Base-by-base conservation (phyloP, 1,140 invertebrate species). In the Brachionus rubens region DNA sequence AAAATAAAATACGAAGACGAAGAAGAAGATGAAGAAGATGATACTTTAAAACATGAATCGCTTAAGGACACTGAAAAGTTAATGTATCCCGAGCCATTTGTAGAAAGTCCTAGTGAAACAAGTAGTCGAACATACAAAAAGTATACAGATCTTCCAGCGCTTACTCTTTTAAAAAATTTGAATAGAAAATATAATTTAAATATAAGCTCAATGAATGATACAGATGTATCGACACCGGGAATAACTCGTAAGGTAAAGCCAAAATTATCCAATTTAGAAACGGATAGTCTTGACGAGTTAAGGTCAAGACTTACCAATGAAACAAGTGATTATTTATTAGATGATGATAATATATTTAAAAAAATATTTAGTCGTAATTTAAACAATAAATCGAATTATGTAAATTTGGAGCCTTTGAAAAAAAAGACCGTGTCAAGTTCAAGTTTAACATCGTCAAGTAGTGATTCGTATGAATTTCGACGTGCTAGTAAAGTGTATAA, bases 1-100 rank as follows among this genome's bases (percentile, higher is more conserved):
- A 65, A 65, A 46, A 65, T 65, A 65, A 65, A 65, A 24, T 65
- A 65, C 4, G 59, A 65, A 43, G 59, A 65, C 24, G 59, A 65
- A 28, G 59, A 65, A 65, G 59, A 65, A 12, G 33, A 43, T 10
- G 54, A 59, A 33, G 2, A 33, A 9, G 30, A 59, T 6, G 30
- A 16, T 59, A 16, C 10, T 10, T 24, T 24, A 52, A 26, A 21
- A 26, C 21, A 52, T 33, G 7, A 36, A 30, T 5, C 0, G 16
- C 30, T 26, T 16, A 21, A n/a, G n/a, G n/a, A n/a, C n/a, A n/a
- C n/a, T n/a, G n/a, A n/a, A n/a, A 59, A 16, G 16, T 59, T 33
- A 28, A 36, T 16, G 14, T 6, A 36, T 16, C 16, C 19, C 30
- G 12, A 43, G 36, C 36, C 59, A 19, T 14, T 36, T 6, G 36